A percentile compares a stretch with the other conserved stretches of the same genome.
Evolutionary conservation across 2,113 vertebrate species (phyloP).

Genomic region (Gadus macrocephalus): DNA sequence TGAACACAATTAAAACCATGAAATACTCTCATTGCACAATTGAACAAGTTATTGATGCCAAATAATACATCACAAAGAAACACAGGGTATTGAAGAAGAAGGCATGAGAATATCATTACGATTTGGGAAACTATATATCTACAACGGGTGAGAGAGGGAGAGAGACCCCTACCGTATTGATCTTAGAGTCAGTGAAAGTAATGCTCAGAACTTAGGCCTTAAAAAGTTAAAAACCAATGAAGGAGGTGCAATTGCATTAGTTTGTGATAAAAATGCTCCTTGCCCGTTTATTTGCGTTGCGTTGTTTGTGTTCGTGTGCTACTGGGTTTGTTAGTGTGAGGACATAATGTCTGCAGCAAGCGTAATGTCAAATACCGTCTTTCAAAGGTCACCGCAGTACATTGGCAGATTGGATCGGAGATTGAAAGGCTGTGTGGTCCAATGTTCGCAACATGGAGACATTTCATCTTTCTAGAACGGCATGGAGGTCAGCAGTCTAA

Average conservation of each 20-base stretch:
- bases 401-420: slow-evolving; percentile 46
- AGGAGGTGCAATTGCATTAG: too few species aligned
- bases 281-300: too few species aligned
- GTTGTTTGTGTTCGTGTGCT: slow-evolving; percentile 16
- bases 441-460: slow-evolving; percentile 20
- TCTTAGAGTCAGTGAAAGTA: too few species aligned
- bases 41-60: slow-evolving; percentile 9
- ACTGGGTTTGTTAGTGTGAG: slow-evolving; percentile 42
- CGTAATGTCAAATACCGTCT: slow-evolving; percentile 54
- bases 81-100: slow-evolving; percentile 15
- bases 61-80: slow-evolving; percentile 27
- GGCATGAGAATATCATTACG: too few species aligned
- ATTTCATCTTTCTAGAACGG: slow-evolving; percentile 25
- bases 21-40: slow-evolving; percentile 1
- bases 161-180: too few species aligned
- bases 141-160: too few species aligned
- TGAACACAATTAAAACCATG: slow-evolving; percentile 6
- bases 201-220: too few species aligned
- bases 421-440: slow-evolving; percentile 39
- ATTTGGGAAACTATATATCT: too few species aligned
- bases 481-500: slow-evolving; percentile 21
- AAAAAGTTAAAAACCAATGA: too few species aligned
- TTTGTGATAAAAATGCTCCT: too few species aligned
- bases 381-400: slow-evolving; percentile 65
- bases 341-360: slow-evolving; percentile 37